These are phyloP conservation scores for Hypanus sabinus DNA, from an alignment of 2,113 vertebrate genomes.

Conservation along the genomic window DNA sequence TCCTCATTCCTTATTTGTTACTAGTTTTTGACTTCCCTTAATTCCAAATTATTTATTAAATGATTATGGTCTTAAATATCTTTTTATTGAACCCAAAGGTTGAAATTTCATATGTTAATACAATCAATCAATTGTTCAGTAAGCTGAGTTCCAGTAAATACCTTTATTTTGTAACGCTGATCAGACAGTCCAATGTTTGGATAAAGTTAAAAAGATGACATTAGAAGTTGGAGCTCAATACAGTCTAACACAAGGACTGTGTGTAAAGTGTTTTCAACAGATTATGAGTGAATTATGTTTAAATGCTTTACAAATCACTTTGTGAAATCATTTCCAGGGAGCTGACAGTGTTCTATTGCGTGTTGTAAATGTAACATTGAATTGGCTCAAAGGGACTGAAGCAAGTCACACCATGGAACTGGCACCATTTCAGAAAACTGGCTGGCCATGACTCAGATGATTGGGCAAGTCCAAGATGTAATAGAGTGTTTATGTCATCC, in stretches of 20 bases:
- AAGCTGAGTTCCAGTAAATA: not conserved
- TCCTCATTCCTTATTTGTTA: not conserved
- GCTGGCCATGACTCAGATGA: not conserved
- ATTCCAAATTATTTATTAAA: not conserved
- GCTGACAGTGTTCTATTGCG: not conserved
- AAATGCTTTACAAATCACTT: not conserved
- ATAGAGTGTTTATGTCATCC: not conserved
- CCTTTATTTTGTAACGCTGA: not conserved
- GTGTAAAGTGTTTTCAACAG: not conserved
- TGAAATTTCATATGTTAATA: not conserved
- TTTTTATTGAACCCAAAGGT: not conserved
- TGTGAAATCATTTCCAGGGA: not conserved
- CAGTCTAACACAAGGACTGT: not conserved
- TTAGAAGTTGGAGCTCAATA: not conserved
- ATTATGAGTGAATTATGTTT: not conserved
- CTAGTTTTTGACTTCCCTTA: not conserved
- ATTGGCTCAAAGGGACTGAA: not conserved
- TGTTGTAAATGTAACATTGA: not conserved
- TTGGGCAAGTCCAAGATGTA: not conserved
- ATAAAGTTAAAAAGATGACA: not conserved
- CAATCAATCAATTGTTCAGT: not conserved
- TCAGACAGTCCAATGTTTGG: not conserved
- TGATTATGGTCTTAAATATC: not conserved
- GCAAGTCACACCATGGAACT: slow-evolving; percentile 16
- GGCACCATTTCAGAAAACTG: not conserved